Conservation (phyloP, 2,113 vertebrate species). For the Crotalus viridis region DNA sequence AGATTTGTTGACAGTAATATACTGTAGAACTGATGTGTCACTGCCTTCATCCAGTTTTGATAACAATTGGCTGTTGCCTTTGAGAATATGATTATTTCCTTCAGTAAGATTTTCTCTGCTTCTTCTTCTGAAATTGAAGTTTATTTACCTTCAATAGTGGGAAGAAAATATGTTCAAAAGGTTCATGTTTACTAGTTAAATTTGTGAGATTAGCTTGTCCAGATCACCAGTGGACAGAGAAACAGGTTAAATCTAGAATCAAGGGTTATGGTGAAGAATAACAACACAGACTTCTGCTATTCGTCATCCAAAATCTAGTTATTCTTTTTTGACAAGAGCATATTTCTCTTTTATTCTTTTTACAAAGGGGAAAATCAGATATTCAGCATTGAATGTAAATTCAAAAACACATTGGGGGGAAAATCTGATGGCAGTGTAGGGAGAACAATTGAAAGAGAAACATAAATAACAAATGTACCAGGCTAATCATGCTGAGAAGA, state of each 20-base stretch:
- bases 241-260: neutral
- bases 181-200: conserved; percentile 31
- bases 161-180: conserved; percentile 34
- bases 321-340: neutral
- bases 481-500: neutral
- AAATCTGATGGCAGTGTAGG: neutral
- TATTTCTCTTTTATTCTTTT: neutral
- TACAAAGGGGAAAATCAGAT: neutral
- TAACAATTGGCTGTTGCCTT: neutral
- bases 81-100: conserved; percentile 34
- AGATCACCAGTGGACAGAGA: neutral
- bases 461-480: neutral
- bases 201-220: conserved; percentile 38
- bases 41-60: neutral
- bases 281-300: neutral
- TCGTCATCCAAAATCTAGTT: neutral
- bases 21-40: neutral
- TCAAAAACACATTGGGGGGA: neutral
- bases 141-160: neutral
- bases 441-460: neutral
- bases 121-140: conserved; percentile 46
- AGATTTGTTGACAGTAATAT: neutral
- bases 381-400: neutral
- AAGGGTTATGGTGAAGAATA: neutral
- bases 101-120: neutral